Conservation (phyloP, 2,888 invertebrate genomes). For the Bruchidius siliquastri region DNA sequence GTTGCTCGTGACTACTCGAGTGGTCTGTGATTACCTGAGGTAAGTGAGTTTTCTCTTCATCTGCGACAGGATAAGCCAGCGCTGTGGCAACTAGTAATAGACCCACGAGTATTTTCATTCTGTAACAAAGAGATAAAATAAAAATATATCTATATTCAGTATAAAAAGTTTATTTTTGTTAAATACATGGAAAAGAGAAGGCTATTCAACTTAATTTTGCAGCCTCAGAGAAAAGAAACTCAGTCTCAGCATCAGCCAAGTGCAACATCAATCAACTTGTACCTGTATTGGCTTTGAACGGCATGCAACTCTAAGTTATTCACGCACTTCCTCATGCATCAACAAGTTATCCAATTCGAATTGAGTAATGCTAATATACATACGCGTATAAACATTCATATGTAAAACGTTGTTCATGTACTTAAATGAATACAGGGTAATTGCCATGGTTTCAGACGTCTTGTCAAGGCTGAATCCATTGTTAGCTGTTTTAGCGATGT, state of each 20-base stretch:
- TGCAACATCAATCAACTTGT: too few species aligned
- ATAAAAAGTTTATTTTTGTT: too few species aligned
- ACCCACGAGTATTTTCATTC: slow-evolving; percentile 63
- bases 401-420: background rate
- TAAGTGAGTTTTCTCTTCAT: slow-evolving; percentile 35
- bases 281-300: too few species aligned
- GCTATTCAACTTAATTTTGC: too few species aligned
- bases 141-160: too few species aligned
- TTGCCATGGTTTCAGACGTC: too few species aligned
- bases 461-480: too few species aligned
- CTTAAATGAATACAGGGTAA: background rate
- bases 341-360: background rate
- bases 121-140: slow-evolving; percentile 31
- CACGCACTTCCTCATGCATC: background rate
- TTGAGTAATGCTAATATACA: background rate
- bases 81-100: slow-evolving; percentile 53
- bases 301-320: too few species aligned
- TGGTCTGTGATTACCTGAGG: slow-evolving; percentile 47
- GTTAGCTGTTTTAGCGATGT: too few species aligned
- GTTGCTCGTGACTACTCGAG: slow-evolving; percentile 21
- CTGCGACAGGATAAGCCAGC: slow-evolving; percentile 60
- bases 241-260: too few species aligned
- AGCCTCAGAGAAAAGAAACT: too few species aligned
- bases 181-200: too few species aligned
- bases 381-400: background rate